Conservation (phyloP, 2,888 invertebrate species). For the Macaria liturata region DNA sequence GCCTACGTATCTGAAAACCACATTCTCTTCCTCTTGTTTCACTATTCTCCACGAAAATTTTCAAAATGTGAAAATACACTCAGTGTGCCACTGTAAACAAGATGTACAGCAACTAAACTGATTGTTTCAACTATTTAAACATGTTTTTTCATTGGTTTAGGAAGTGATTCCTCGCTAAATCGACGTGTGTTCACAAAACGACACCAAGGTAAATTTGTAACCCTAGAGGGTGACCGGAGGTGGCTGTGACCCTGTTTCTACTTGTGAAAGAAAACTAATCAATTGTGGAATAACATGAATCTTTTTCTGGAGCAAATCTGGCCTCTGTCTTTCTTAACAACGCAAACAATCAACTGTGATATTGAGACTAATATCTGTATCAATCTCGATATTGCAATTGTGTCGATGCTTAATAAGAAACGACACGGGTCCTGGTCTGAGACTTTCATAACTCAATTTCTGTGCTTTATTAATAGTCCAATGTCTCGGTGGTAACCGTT, state of each 20-base stretch:
- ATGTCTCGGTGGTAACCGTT: slow-evolving; percentile 20
- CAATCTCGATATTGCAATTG: slow-evolving; percentile 2
- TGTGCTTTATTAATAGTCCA: slow-evolving; percentile 36
- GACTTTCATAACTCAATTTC: slow-evolving; percentile 18
- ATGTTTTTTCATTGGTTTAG: slow-evolving; percentile 59
- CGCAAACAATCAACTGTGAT: not conserved
- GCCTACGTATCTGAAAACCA: slow-evolving; percentile 12
- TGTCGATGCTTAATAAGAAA: slow-evolving; percentile 9
- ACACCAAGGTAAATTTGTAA: slow-evolving; percentile 65
- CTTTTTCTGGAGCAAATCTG: slow-evolving; percentile 32
- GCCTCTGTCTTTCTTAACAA: slow-evolving; percentile 12
- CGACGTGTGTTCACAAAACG: slow-evolving; percentile 64
- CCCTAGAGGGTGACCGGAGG: slow-evolving; percentile 21
- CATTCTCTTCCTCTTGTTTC: slow-evolving; percentile 8
- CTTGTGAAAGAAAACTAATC: slow-evolving; percentile 25
- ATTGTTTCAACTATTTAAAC: slow-evolving; percentile 33
- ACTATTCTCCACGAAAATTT: slow-evolving; percentile 5
- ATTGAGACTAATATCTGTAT: not conserved
- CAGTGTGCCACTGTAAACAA: slow-evolving; percentile 59
- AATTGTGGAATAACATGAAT: slow-evolving; percentile 31
- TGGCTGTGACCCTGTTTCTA: slow-evolving; percentile 24
- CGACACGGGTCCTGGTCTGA: slow-evolving; percentile 16
- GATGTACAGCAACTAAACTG: slow-evolving; percentile 65
- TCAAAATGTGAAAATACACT: slow-evolving; percentile 47
- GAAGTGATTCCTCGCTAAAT: slow-evolving; percentile 53